Evolutionary conservation across 2,888 invertebrate species (phyloP).

Genomic region (Xestia rhomboidea): DNA sequence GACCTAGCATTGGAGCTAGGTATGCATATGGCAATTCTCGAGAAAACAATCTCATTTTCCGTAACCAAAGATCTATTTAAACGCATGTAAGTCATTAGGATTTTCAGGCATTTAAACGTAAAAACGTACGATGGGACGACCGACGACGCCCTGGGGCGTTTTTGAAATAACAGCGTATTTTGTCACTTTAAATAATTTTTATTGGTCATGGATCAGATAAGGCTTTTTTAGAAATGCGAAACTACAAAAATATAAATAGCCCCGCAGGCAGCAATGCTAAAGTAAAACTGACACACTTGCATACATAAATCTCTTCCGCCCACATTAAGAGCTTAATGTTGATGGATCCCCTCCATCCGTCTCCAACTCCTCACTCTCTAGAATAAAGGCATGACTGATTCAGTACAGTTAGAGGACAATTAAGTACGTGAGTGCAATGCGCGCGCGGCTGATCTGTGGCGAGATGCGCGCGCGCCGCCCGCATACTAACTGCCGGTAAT

Average conservation of each 20-base stretch:
- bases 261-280: not conserved
- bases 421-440: constrained; percentile 81
- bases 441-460: constrained; percentile 53
- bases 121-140: too few species aligned
- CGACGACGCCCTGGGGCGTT: too few species aligned
- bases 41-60: not conserved
- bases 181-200: too few species aligned
- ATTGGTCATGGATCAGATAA: too few species aligned
- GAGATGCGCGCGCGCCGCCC: constrained; percentile 59
- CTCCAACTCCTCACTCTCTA: constrained; percentile 4
- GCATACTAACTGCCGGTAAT: constrained; percentile 70
- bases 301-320: constrained; percentile 3
- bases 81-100: not conserved
- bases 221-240: too few species aligned
- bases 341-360: constrained; percentile 13
- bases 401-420: constrained; percentile 74
- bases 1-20: not conserved
- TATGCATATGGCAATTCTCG: not conserved
- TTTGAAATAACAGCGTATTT: too few species aligned
- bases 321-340: constrained; percentile 5
- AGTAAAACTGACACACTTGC: not conserved
- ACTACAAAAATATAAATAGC: too few species aligned
- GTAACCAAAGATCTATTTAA: not conserved
- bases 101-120: too few species aligned
- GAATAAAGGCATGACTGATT: constrained; percentile 25